Base-by-base conservation (phyloP, 2,797 vertebrate genomes). In the Craterocephalus amniculus region DNA sequence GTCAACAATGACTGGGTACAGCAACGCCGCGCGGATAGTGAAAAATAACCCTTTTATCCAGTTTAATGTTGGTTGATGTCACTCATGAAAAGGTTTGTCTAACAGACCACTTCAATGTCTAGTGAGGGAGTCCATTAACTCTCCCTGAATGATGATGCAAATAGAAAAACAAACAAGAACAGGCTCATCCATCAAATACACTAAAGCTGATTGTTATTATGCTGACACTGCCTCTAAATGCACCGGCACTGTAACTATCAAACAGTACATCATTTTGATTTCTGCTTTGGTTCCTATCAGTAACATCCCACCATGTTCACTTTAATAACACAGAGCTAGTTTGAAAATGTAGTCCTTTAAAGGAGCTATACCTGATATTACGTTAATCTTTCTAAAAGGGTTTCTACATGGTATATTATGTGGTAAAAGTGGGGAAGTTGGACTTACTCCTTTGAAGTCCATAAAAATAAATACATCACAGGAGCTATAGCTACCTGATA, bases 101-200 rank as follows among this genome's bases (percentile, higher is more conserved):
- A 81, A 43, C 43, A 70, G 73, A 88, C 69, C 80, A 83, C 73
- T 83, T 78, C 65, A 82, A 29, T 84, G 83, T 86, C 84, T 83
- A 70, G 38, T 38, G 71, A 86, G 65, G 73, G 74, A 52, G 38
- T 62, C 75, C 82, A 88, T 89, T 91, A 90, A 74, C 77, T 84
- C 70, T 48, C 59, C 63, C 77, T 90, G 84, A 89, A 72, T 85
- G 81, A 89, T 88, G 85, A 79, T 84, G 84, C 85, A 88, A 88
- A 92, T 91, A 84, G 74, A 84, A 32, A 78, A 84, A 87, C 78
- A 87, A 88, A 86, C 81, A 83, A 85, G 61, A 76, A 84, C 71
- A 83, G 74, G 78, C 60, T 86, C 84, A 84, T 91, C 84, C 77
- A 75, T 87, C 83, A 91, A 57, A 83, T 62, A 63, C 61, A 83